A percentile compares a stretch with the other conserved stretches of the same genome.
Evolutionary conservation across 2,113 vertebrate species (phyloP).

Genomic region (Chamaea fasciata): DNA sequence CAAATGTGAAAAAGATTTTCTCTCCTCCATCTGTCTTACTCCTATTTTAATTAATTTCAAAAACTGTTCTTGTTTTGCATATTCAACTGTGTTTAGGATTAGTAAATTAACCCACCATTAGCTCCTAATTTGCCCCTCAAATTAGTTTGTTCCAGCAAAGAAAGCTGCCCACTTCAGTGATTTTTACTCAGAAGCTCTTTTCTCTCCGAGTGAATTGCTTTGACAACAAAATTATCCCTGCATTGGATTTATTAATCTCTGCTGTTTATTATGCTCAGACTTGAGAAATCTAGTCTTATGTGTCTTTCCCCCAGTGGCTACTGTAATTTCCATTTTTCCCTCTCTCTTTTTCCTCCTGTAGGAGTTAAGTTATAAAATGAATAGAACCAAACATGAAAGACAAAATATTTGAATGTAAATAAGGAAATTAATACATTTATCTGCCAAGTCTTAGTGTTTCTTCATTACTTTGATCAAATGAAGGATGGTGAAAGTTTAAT

Average conservation of each 20-base stretch:
- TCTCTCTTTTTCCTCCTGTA: not conserved
- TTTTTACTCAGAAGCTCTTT: not conserved
- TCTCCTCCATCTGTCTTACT: not conserved
- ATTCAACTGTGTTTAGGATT: not conserved
- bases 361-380: not conserved
- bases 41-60: not conserved
- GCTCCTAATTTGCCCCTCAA: not conserved
- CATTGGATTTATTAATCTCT: not conserved
- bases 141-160: not conserved
- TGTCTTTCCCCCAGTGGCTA: not conserved
- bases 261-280: not conserved
- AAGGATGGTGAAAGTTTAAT: not conserved
- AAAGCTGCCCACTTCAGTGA: not conserved
- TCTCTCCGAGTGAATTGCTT: not conserved
- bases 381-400: constrained; percentile 4
- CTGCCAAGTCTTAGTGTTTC: not conserved
- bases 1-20: not conserved
- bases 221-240: constrained; percentile 8
- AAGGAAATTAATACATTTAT: not conserved
- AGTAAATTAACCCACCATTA: not conserved
- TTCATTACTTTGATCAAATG: not conserved
- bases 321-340: not conserved
- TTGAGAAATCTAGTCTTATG: not conserved
- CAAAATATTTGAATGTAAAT: not conserved
- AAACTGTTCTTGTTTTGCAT: not conserved